Evolutionary conservation across 2,888 invertebrate species (phyloP).

Genomic region (Napeogenes inachia): DNA sequence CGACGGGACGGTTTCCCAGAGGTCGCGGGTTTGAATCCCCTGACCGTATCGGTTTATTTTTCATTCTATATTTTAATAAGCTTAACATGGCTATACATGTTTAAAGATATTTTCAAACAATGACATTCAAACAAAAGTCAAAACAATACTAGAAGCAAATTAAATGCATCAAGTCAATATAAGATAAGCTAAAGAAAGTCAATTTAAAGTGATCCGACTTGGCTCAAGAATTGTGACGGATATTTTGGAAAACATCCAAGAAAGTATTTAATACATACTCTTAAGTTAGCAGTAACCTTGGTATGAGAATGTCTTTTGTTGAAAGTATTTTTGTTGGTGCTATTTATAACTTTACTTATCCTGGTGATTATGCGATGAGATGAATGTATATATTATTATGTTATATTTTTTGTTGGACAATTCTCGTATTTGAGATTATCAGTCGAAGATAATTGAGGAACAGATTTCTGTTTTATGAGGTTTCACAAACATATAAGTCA

Average conservation of each 20-base stretch:
- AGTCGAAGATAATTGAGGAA: too few relatives aligned
- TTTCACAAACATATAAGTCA: too few relatives aligned
- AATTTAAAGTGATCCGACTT: slow-evolving; percentile 2
- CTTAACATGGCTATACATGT: too few relatives aligned
- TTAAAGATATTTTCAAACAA: too few relatives aligned
- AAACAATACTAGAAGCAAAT: not conserved
- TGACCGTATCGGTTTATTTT: too few relatives aligned
- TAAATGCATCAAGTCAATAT: not conserved
- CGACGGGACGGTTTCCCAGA: too few relatives aligned
- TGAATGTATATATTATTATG: not conserved
- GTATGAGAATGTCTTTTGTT: not conserved
- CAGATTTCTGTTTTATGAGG: too few relatives aligned
- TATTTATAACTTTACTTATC: not conserved
- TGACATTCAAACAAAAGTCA: too few relatives aligned
- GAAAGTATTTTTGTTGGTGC: not conserved
- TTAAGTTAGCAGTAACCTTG: slow-evolving; percentile 2
- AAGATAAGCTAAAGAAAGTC: not conserved
- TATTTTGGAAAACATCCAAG: not conserved
- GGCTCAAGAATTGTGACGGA: slow-evolving; percentile 1
- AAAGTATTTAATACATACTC: slow-evolving; percentile 1
- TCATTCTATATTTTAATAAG: too few relatives aligned
- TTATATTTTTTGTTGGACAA: too few relatives aligned
- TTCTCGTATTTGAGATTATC: too few relatives aligned
- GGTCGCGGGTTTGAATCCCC: too few relatives aligned
- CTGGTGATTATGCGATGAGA: not conserved